Percentiles rank a stretch among this genome's conserved stretches.
phyloP scores from a whole-genome alignment of 2,888 invertebrate genomes.

The Sminthurides aquaticus region DNA sequence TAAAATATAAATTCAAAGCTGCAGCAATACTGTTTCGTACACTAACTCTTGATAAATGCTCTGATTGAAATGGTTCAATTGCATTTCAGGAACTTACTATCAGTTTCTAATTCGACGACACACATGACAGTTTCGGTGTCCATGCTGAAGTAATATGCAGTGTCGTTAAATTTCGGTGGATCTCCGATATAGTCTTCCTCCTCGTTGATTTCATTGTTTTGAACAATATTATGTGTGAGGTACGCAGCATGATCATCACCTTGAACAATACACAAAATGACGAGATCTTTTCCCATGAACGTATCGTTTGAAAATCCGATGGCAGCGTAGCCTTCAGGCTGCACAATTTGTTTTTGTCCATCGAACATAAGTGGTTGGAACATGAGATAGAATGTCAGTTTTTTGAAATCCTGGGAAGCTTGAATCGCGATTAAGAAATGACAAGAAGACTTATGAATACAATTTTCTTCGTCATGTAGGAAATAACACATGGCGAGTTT shows the following conservation, averaged over 20 bases:
- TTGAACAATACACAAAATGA: neutral
- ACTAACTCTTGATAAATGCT: no score
- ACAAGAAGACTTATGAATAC: neutral
- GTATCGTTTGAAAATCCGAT: slow-evolving; percentile 17
- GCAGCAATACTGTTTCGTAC: no score
- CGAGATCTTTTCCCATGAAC: slow-evolving; percentile 10
- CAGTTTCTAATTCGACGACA: neutral
- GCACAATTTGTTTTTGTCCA: neutral
- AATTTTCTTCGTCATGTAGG: slow-evolving; percentile 1
- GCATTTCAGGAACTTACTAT: no score
- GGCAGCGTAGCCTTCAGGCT: slow-evolving; percentile 7
- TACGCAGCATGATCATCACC: neutral
- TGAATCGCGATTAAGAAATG: neutral
- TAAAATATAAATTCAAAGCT: no score
- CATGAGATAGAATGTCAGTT: neutral
- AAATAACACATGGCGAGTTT: slow-evolving; percentile 10
- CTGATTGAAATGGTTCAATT: no score
- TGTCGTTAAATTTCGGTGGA: neutral
- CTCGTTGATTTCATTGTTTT: neutral
- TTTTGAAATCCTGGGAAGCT: neutral
- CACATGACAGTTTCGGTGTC: slow-evolving; percentile 7
- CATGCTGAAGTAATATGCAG: neutral
- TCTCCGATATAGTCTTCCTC: neutral
- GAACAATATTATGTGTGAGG: neutral
- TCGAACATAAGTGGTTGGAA: neutral